Percentiles rank a stretch among this genome's conserved stretches.
Evolutionary conservation across 2,797 vertebrate species (phyloP).

Genomic region (Tapera naevia): DNA sequence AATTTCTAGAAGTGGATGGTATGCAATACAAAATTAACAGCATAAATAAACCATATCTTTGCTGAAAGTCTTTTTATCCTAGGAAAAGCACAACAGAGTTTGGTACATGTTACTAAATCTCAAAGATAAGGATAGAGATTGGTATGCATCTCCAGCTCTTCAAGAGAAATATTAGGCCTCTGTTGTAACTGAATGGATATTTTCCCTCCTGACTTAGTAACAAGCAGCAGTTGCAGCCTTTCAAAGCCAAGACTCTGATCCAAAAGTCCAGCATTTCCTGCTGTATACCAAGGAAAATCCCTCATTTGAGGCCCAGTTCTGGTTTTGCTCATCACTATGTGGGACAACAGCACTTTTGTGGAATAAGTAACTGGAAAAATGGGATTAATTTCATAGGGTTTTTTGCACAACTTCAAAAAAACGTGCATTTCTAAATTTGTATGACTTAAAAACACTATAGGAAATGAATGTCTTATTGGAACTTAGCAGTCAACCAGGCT

Average conservation of each 20-base stretch:
- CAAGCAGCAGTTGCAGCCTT: accelerated
- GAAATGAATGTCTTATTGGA: not conserved
- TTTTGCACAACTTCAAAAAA: not conserved
- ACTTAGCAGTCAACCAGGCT: not conserved
- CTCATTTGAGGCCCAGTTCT: not conserved
- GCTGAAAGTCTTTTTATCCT: not conserved
- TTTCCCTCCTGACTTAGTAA: not conserved
- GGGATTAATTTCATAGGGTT: not conserved
- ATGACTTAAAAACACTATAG: not conserved
- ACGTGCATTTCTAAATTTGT: not conserved
- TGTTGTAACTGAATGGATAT: not conserved
- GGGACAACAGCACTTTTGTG: not conserved
- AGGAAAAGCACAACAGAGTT: not conserved
- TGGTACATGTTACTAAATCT: not conserved
- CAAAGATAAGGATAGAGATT: not conserved
- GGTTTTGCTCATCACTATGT: not conserved
- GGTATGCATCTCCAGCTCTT: not conserved
- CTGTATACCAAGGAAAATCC: not conserved
- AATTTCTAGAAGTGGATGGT: too few species aligned
- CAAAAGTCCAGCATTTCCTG: not conserved
- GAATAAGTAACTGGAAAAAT: not conserved
- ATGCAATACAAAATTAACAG: not conserved
- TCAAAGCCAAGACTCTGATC: not conserved
- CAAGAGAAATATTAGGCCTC: not conserved
- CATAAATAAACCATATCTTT: accelerated